Percentiles rank a stretch among this genome's conserved stretches.
Evolutionary conservation across 2,797 vertebrate species (phyloP).

Genomic region (Spinus olivaceus): DNA sequence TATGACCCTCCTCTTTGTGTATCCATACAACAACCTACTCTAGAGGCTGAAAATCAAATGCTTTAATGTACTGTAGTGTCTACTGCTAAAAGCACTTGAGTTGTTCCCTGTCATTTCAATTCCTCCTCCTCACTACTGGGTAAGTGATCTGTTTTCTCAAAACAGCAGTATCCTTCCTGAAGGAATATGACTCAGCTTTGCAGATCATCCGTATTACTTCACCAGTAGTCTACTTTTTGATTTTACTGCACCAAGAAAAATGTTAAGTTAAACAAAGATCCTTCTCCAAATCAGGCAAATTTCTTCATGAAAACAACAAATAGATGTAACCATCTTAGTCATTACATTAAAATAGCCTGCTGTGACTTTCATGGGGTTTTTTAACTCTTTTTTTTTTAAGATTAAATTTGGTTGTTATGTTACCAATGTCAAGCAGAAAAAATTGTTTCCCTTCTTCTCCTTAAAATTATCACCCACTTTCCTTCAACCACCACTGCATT

Average conservation of each 20-base stretch:
- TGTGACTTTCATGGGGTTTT: background rate
- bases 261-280: background rate
- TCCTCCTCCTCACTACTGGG: conserved; percentile 46
- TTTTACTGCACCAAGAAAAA: conserved; percentile 30
- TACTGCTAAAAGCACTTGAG: conserved; percentile 50
- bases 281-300: background rate
- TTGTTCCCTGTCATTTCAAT: conserved; percentile 47
- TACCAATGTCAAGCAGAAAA: background rate
- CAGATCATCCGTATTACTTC: conserved; percentile 50
- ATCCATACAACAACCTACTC: conserved; percentile 14
- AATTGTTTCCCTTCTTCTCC: background rate
- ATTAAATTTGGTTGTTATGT: background rate
- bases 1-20: background rate
- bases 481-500: background rate
- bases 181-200: conserved; percentile 68
- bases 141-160: conserved; percentile 37
- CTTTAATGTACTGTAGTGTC: conserved; percentile 30
- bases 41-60: conserved; percentile 15
- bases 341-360: background rate
- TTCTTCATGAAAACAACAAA: background rate
- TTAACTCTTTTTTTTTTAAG: background rate
- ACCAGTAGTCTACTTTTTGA: conserved; percentile 24
- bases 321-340: background rate
- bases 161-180: conserved; percentile 58
- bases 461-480: background rate